Percentiles rank a stretch among this genome's conserved stretches.
These are phyloP conservation scores for Corythornis vintsioides DNA, from an alignment of 2,113 vertebrate species.

Conservation along the genomic window DNA sequence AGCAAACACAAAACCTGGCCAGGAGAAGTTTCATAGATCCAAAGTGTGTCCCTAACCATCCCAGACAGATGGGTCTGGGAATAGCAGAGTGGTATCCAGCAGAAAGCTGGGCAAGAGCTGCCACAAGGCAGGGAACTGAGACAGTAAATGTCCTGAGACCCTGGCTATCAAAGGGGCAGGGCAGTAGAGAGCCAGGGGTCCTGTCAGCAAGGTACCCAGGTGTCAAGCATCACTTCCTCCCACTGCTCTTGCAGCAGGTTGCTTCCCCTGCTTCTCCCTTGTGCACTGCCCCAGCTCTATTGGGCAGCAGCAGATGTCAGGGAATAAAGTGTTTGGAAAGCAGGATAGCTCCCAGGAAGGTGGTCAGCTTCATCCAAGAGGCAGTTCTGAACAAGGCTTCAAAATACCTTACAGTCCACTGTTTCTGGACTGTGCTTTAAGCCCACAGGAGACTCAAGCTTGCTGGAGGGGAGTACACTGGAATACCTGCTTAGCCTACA, in stretches of 20 bases:
- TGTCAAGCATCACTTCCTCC: neutral
- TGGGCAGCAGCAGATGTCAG: neutral
- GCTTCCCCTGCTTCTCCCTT: neutral
- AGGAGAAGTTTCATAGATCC: neutral
- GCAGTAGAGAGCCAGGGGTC: neutral
- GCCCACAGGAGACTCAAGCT: neutral
- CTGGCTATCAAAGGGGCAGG: accelerated
- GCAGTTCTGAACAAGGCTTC: neutral
- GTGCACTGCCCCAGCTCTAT: neutral
- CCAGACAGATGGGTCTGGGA: neutral
- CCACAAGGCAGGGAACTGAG: accelerated
- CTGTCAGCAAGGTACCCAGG: neutral
- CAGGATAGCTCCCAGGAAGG: neutral
- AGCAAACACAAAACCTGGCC: neutral
- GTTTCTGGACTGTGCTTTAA: neutral
- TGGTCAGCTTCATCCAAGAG: neutral
- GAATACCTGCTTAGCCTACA: neutral
- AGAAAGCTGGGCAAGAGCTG: neutral
- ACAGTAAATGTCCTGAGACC: neutral
- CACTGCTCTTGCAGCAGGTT: neutral
- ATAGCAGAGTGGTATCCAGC: accelerated
- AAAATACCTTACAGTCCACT: neutral
- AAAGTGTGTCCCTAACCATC: neutral
- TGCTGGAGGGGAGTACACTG: neutral
- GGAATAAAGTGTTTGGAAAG: neutral